phyloP scores from a whole-genome alignment of 1,140 invertebrate species.

The Saccostrea glomerata region DNA sequence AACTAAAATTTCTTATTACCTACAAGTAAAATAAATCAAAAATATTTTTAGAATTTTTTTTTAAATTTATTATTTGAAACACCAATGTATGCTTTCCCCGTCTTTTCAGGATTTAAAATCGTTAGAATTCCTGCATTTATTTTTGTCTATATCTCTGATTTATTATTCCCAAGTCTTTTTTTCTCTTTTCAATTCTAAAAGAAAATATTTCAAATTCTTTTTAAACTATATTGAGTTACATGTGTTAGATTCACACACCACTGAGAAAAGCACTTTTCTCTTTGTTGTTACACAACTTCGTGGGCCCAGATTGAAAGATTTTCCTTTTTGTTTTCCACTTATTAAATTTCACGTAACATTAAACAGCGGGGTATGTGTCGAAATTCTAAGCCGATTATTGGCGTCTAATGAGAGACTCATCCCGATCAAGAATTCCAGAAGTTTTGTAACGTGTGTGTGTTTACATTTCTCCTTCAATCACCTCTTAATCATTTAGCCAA shows the following conservation, averaged over 20 bases:
- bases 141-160: too few species aligned
- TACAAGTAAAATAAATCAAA: too few species aligned
- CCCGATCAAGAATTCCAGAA: background rate
- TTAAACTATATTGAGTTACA: background rate
- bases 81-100: too few species aligned
- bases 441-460: background rate
- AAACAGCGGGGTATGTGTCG: background rate
- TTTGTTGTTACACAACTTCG: background rate
- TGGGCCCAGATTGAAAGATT: background rate
- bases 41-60: too few species aligned
- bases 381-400: background rate
- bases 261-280: background rate
- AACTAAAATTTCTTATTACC: too few species aligned
- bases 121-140: too few species aligned
- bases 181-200: too few species aligned
- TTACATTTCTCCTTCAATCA: conserved; percentile 9
- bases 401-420: background rate
- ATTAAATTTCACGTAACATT: conserved; percentile 12
- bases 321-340: background rate
- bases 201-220: background rate
- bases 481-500: conserved; percentile 17
- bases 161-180: too few species aligned
- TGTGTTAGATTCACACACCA: background rate
- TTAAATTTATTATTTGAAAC: too few species aligned
- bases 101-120: too few species aligned